Evolutionary conservation across 2,888 invertebrate species (phyloP).

Genomic region (Heliconius ismenius): DNA sequence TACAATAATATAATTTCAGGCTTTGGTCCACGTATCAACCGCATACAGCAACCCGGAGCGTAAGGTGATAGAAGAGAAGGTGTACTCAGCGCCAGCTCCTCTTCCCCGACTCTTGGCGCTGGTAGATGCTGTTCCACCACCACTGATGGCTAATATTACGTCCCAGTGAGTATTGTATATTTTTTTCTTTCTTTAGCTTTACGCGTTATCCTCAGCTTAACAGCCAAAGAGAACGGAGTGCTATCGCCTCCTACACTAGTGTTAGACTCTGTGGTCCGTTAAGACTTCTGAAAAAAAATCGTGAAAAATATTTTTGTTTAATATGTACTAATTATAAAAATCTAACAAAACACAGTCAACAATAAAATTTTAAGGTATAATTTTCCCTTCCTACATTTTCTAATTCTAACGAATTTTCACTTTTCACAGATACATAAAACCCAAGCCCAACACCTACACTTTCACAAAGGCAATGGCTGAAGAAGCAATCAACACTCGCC

Average conservation of each 20-base stretch:
- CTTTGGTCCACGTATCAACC: slow-evolving; percentile 91
- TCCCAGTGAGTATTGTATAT: slow-evolving; percentile 73
- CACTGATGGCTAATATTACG: slow-evolving; percentile 80
- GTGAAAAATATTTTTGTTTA: no score
- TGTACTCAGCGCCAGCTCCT: slow-evolving; percentile 85
- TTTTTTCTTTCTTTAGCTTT: background rate
- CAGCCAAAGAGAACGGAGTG: no score
- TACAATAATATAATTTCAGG: slow-evolving; percentile 60
- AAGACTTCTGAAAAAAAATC: no score
- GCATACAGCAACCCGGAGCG: slow-evolving; percentile 92
- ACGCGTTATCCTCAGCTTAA: no score
- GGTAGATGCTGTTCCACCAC: slow-evolving; percentile 82
- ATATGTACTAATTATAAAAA: no score
- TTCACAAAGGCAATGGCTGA: slow-evolving; percentile 94
- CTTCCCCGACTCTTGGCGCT: slow-evolving; percentile 84
- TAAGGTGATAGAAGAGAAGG: slow-evolving; percentile 85
- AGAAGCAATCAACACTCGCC: slow-evolving; percentile 85
- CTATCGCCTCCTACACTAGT: no score
- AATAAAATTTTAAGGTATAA: no score
- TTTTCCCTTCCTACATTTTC: background rate
- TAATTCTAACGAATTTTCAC: background rate
- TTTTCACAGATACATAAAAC: slow-evolving; percentile 73
- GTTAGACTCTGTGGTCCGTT: no score
- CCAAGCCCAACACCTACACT: slow-evolving; percentile 93
- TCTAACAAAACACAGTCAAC: no score